phyloP scores from a whole-genome alignment of 1,140 invertebrate genomes.

The Portunus trituberculatus region DNA sequence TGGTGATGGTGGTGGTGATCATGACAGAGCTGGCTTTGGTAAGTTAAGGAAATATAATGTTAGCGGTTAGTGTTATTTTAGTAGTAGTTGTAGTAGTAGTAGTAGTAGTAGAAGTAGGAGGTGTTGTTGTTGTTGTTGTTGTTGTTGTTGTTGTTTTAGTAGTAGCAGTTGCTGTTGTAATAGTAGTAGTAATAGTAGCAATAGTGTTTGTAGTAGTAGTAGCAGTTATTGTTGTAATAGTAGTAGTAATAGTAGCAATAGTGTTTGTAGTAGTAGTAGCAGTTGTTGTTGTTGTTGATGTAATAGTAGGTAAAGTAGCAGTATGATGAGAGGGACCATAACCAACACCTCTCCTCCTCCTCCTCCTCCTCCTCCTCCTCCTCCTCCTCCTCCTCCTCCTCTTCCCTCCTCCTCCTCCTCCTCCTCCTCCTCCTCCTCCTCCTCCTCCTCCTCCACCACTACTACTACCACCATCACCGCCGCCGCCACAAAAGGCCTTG shows the following conservation, averaged over 20 bases:
- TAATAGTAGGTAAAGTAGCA: neutral
- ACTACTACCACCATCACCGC: neutral
- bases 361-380: neutral
- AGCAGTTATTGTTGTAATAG: neutral
- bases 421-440: neutral
- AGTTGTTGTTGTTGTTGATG: neutral
- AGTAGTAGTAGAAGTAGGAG: neutral
- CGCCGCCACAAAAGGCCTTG: conserved; percentile 8
- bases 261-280: neutral
- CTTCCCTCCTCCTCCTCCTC: neutral
- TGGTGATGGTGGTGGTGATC: neutral
- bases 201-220: neutral
- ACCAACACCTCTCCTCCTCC: neutral
- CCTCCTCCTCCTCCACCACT: neutral
- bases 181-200: neutral
- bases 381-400: neutral
- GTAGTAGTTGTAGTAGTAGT: neutral
- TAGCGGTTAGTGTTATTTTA: neutral
- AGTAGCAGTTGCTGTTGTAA: neutral
- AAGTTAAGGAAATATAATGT: neutral
- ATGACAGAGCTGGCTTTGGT: neutral
- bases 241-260: conserved; percentile 5
- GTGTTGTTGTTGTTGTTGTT: neutral
- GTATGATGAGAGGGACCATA: neutral
- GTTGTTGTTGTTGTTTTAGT: neutral